Evolutionary conservation across 1,140 invertebrate genomes (phyloP).

Genomic region (Drosophila sturtevanti): DNA sequence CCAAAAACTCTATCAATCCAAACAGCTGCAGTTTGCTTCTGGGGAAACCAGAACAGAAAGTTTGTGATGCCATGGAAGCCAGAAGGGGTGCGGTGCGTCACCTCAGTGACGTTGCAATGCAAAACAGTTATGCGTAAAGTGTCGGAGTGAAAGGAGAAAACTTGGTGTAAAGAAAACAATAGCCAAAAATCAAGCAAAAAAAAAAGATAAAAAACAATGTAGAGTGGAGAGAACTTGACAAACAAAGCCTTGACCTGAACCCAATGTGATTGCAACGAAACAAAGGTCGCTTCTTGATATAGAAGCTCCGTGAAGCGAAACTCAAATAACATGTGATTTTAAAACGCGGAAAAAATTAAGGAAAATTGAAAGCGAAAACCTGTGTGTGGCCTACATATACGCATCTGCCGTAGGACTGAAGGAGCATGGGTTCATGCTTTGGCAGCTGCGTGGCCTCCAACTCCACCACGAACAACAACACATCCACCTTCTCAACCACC

Average conservation of each 20-base stretch:
- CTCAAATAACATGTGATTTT: slow-evolving; percentile 14
- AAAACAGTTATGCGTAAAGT: slow-evolving; percentile 58
- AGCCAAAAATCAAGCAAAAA: slow-evolving; percentile 34
- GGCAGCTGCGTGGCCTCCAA: slow-evolving; percentile 60
- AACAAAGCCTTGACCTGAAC: slow-evolving; percentile 60
- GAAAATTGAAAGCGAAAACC: slow-evolving; percentile 9
- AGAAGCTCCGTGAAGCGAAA: not conserved
- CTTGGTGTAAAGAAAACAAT: slow-evolving; percentile 33
- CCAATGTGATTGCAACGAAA: slow-evolving; percentile 36
- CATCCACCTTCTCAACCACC: slow-evolving; percentile 3
- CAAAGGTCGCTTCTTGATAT: slow-evolving; percentile 12
- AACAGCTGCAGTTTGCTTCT: slow-evolving; percentile 45
- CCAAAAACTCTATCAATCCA: not conserved
- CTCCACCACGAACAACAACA: slow-evolving; percentile 18
- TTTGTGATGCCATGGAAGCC: slow-evolving; percentile 52
- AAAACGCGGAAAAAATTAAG: slow-evolving; percentile 10
- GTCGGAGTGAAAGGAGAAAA: slow-evolving; percentile 48
- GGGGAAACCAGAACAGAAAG: slow-evolving; percentile 36
- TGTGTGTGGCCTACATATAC: slow-evolving; percentile 17
- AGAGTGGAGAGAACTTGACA: slow-evolving; percentile 9
- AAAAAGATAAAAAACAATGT: slow-evolving; percentile 8
- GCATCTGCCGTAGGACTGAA: slow-evolving; percentile 15
- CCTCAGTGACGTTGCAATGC: slow-evolving; percentile 61
- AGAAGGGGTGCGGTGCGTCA: slow-evolving; percentile 70
- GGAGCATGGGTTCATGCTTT: slow-evolving; percentile 72